Evolutionary conservation across 2,888 invertebrate genomes (phyloP), one percentile per base, ranked within the genome.

Genomic region (Tachina grossa): DNA sequence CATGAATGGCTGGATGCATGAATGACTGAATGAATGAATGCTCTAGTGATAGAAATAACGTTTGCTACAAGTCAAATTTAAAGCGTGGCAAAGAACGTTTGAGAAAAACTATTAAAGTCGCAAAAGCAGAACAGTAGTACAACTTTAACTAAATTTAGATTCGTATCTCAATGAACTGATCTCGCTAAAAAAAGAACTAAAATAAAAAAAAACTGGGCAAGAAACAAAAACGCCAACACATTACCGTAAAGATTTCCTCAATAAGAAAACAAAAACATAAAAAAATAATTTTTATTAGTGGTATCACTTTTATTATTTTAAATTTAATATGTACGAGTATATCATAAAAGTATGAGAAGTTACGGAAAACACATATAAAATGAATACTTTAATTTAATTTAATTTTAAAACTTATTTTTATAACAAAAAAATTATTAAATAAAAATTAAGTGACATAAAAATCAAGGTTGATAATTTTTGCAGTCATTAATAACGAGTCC

Each of bases 201-300:
- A 53, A 65, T n/a, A n/a, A 16, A 39, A 3, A 6, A 8, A 74
- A 39, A 61, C 14, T 39, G 9, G 22, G 39, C 8, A 31, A 43
- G 22, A 55, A 49, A n/a, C n/a, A n/a, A 19, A 10, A 79, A 63
- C 79, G 72, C 80, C 80, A 65, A 72, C 65, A 47, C 80, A 71
- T n/a, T 45, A 2, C 31, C 22, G 22, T 45, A 65, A 66, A 45
- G 41, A 45, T 1, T 22, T 51, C 22, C 5, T 41, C 31, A 11
- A 49, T 59, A 49, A 31, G 31, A 31, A 31, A 31, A 31, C 31
- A 31, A 31, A 16, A 61, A 59, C 31, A 71, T 51, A 39, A 68
- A 39, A 68, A 41, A 53, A 43, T 22, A 22, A 47, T 72, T 39
- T 49, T 49, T 31, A 31, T 31, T 6, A 31, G 6, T 31, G 31